A percentile compares a stretch with the other conserved stretches of the same genome.
Evolutionary conservation across 2,888 invertebrate species (phyloP).

Genomic region (Rhyacophila evoluta): DNA sequence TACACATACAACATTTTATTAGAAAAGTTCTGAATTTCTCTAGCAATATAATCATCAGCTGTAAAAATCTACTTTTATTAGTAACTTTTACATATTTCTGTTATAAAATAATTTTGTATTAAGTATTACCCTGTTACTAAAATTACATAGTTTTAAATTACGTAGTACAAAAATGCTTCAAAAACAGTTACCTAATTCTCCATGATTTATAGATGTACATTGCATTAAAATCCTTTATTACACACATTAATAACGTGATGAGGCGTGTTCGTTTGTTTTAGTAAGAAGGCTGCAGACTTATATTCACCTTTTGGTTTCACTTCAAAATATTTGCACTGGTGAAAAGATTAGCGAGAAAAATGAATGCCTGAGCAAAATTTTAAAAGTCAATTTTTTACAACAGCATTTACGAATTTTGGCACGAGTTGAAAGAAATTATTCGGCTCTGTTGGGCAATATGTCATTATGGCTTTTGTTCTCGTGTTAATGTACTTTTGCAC

Average conservation of each 20-base stretch:
- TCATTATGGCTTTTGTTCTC: neutral
- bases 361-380: neutral
- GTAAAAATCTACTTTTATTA: too few relatives aligned
- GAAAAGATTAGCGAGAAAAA: slow-evolving; percentile 12
- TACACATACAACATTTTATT: too few relatives aligned
- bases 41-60: too few relatives aligned
- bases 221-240: neutral
- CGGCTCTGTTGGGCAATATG: neutral
- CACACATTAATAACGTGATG: slow-evolving; percentile 28
- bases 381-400: neutral
- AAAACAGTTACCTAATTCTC: neutral
- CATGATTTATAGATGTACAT: slow-evolving; percentile 3
- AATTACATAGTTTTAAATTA: too few relatives aligned
- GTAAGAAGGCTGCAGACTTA: neutral
- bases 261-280: slow-evolving; percentile 41
- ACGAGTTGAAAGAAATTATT: neutral
- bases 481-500: too few relatives aligned
- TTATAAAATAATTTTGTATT: too few relatives aligned
- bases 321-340: slow-evolving; percentile 31
- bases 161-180: neutral
- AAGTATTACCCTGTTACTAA: too few relatives aligned
- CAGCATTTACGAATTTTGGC: neutral
- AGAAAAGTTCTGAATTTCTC: too few relatives aligned
- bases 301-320: slow-evolving; percentile 27
- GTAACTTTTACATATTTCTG: too few relatives aligned